Conservation (phyloP, 2,888 invertebrate genomes). For the Trisateles emortualis region DNA sequence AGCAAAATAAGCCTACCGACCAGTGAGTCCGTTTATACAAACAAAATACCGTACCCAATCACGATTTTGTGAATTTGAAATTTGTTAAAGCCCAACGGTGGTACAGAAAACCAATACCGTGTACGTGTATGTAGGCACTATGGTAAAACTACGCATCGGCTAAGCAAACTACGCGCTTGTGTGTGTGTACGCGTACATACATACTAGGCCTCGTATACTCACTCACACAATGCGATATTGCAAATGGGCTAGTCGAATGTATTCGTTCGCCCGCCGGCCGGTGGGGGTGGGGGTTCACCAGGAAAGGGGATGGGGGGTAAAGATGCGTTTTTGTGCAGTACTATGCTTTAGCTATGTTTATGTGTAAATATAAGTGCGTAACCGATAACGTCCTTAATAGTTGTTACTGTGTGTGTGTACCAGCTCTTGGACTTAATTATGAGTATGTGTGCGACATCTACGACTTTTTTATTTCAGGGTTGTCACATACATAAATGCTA, state of each 20-base stretch:
- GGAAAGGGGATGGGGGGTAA: conserved; percentile 68
- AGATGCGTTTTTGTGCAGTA: conserved; percentile 86
- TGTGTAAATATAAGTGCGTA: conserved; percentile 83
- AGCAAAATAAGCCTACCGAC: conserved; percentile 68
- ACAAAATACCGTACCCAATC: conserved; percentile 85
- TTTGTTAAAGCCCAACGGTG: conserved; percentile 81
- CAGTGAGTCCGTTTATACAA: conserved; percentile 77
- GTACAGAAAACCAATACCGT: conserved; percentile 84
- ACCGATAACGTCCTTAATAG: conserved; percentile 70
- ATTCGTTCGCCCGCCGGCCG: conserved; percentile 81
- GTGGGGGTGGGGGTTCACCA: conserved; percentile 58
- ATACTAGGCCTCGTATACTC: conserved; percentile 56
- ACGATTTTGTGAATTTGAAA: conserved; percentile 86
- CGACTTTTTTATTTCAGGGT: conserved; percentile 51
- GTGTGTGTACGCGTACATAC: conserved; percentile 62
- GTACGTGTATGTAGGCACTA: conserved; percentile 66
- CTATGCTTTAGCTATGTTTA: conserved; percentile 76
- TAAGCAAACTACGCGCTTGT: conserved; percentile 71
- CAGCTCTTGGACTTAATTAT: conserved; percentile 62
- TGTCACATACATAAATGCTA: conserved; percentile 31
- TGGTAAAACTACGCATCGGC: conserved; percentile 82
- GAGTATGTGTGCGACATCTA: conserved; percentile 51
- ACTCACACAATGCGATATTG: conserved; percentile 85
- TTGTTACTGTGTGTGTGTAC: conserved; percentile 48
- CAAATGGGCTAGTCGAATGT: conserved; percentile 87